Base-by-base conservation (phyloP, 2,888 invertebrate species). In the Lepidocyrtoides sp. region DNA sequence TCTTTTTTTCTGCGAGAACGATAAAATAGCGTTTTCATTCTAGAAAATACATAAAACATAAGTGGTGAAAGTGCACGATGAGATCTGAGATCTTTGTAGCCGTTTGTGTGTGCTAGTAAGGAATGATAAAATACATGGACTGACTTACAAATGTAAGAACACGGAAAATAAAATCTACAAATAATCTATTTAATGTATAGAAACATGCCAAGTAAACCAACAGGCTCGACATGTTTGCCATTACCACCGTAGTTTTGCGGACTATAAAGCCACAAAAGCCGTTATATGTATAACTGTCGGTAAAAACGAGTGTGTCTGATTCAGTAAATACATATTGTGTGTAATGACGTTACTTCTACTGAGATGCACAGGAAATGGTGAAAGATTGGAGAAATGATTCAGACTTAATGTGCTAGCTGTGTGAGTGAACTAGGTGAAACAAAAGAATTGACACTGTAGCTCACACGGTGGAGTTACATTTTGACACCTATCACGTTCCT, bases 401-500 rank as follows among this genome's bases (percentile, higher is more conserved):
- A 57, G 85, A 41, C 75, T 86, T 60, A 86, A 75, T 57, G 75
- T 75, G 75, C n/a, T 23, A 2, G 41, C 60, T 44, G 14, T 44
- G 41, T 54, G 72, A 57, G 72, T 36, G 36, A 75, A 85, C 2
- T 48, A 48, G 48, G 48, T 26, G 77, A 32, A 26, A 72, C 32
- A 12, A 29, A 51, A 5, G 17, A 69, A 85, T 85, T 72, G 84
- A 72, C 72, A 48, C 23, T 48, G 72, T 85, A 54, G 51, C 51
- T 86, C 75, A 75, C 44, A 86, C 44, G 84, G 60, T 29, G 89
- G 83, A 36, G 44, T 75, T 86, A 77, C 54, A 66, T 86, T 86
- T 83, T 82, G 87, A 81, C 83, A 84, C 79, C 92, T 85, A 84
- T 92, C 88, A 88, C 89, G 48, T 77, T 32, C 44, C 32, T 69